These are phyloP conservation scores for Falco cherrug DNA, from an alignment of 2,797 vertebrate species.

Conservation along the genomic window DNA sequence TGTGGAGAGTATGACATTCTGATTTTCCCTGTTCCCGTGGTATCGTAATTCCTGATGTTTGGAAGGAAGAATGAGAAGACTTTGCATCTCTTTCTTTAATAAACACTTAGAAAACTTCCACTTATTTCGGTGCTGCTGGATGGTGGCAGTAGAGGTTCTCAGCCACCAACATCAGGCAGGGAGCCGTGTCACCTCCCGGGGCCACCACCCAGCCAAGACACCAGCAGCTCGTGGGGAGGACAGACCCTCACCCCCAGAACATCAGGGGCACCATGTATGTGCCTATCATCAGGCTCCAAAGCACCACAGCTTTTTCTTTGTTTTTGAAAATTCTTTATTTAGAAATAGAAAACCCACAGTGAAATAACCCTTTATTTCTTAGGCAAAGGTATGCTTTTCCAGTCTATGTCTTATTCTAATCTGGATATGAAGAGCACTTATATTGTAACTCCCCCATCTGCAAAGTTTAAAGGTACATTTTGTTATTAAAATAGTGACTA, in stretches of 20 bases:
- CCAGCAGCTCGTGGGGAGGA: neutral
- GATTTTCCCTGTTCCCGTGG: neutral
- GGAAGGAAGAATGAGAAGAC: neutral
- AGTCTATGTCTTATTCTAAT: neutral
- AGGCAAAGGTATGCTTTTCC: no score
- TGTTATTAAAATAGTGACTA: neutral
- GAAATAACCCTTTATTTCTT: neutral
- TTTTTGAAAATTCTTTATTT: neutral
- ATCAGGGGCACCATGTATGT: rapidly evolving
- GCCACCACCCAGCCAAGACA: neutral
- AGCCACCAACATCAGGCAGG: neutral
- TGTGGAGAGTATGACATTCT: neutral
- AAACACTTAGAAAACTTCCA: neutral
- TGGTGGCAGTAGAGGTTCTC: neutral
- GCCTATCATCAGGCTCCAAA: neutral
- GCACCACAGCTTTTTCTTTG: neutral
- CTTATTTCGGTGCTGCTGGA: neutral
- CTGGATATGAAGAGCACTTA: neutral
- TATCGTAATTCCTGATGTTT: neutral
- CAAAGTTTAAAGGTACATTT: neutral
- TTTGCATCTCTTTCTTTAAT: neutral
- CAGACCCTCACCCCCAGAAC: neutral
- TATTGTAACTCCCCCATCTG: neutral
- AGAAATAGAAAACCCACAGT: neutral
- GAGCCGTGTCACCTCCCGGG: neutral